phyloP scores from a whole-genome alignment of 2,888 invertebrate genomes.

The Galerucella calmariensis region DNA sequence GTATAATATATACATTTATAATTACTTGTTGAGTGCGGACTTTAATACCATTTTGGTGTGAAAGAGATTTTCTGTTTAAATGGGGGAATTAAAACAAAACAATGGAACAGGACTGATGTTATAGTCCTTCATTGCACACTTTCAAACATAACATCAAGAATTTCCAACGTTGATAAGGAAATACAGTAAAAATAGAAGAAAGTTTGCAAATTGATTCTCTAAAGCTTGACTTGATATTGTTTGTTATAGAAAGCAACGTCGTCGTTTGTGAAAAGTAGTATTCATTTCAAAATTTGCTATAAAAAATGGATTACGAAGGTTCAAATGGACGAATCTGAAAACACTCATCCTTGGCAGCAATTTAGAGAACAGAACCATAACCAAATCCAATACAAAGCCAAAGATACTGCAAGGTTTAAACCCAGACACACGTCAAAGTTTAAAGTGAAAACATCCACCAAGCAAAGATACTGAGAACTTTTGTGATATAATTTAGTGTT shows the following conservation, averaged over 20 bases:
- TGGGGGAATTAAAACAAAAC: no score
- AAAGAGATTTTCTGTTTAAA: no score
- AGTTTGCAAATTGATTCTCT: not conserved
- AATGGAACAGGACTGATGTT: no score
- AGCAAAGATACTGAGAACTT: slow-evolving; percentile 37
- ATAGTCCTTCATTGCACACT: no score
- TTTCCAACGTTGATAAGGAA: no score
- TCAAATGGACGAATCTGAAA: slow-evolving; percentile 65
- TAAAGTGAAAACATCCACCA: slow-evolving; percentile 58
- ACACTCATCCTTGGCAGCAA: slow-evolving; percentile 74
- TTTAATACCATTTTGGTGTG: no score
- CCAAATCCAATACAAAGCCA: slow-evolving; percentile 55
- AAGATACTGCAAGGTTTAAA: slow-evolving; percentile 59
- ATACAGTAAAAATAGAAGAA: no score
- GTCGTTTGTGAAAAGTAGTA: slow-evolving; percentile 58
- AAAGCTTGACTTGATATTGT: not conserved
- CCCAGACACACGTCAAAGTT: slow-evolving; percentile 56
- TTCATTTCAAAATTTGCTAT: slow-evolving; percentile 65
- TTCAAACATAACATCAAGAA: no score
- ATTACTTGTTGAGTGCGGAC: no score
- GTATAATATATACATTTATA: no score
- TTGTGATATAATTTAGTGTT: not conserved
- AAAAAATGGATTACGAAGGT: slow-evolving; percentile 66
- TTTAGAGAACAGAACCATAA: slow-evolving; percentile 63
- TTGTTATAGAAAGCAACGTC: not conserved